Evolutionary conservation across 1,140 invertebrate species (phyloP), one percentile per base, ranked within the genome.

Genomic region (Drosophila lini): DNA sequence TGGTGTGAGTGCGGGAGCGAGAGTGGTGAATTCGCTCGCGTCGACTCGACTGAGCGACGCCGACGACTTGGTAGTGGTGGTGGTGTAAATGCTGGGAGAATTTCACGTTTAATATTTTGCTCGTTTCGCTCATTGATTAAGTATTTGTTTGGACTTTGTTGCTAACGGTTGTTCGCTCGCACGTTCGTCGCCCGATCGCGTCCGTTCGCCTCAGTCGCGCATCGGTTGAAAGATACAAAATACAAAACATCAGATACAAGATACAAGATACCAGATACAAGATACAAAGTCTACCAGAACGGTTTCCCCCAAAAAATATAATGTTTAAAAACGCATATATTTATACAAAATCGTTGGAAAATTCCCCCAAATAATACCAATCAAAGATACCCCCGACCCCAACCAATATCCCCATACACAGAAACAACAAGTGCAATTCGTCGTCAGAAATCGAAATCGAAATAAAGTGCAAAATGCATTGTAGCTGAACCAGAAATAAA

Each of bases 111-210:
- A 74, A 74, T 70, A 76, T 75, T 63, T 53, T 44, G 61, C 38
- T 48, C 60, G 50, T 74, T 25, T 71, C 68, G 38, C 41, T 61
- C 74, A 59, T 63, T 56, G 70, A 73, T 81, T 90, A 82, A 85
- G 77, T 90, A 90, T 91, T 91, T 91, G 84, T 86, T 91, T 90
- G 80, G 88, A 91, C 78, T 80, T 82, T 76, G 81, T 82, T 82
- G 83, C 91, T 89, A 75, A 74, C 89, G 89, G 89, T 90, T 89
- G 85, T 74, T 52, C 60, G 70, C 60, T 50, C 73, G 74, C 61
- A 67, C 62, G 73, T 16, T 59, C 62, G 55, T 56, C 47, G 74
- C 53, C 36, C 53, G 47, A 65, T 55, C 62, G 57, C 69, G 81
- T 85, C 80, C 81, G 81, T 80, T 75, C 67, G 63, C 52, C 56